Evolutionary conservation across 92 coral and sea anemone genomes (phyloP).

Genomic region (Epizoanthus stellaris): DNA sequence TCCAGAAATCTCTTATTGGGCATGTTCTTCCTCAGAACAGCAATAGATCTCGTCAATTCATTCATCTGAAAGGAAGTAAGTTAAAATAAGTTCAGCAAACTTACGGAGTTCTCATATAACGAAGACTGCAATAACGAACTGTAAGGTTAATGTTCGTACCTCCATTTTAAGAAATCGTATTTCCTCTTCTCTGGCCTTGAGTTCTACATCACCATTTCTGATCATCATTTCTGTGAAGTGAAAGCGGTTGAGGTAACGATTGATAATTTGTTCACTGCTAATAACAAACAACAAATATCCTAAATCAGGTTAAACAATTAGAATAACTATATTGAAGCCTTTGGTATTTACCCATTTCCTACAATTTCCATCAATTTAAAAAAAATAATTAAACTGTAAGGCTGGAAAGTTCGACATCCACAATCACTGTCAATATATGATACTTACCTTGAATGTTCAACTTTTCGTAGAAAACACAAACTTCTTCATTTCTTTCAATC

Average conservation of each 20-base stretch:
- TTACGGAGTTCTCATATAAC: not conserved
- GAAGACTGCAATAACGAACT: not conserved
- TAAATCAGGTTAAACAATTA: no score
- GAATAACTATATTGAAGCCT: not conserved
- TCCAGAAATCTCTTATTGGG: slow-evolving; percentile 95
- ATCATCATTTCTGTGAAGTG: slow-evolving; percentile 82
- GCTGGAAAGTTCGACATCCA: no score
- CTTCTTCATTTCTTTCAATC: slow-evolving; percentile 98
- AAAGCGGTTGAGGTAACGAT: not conserved
- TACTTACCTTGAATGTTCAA: slow-evolving; percentile 94
- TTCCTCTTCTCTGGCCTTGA: slow-evolving; percentile 92
- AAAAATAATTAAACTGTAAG: no score
- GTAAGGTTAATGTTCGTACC: slow-evolving; percentile 56
- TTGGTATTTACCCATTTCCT: no score
- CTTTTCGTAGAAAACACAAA: slow-evolving; percentile 97
- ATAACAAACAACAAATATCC: no score
- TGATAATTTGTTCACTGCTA: not conserved
- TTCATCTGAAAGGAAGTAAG: slow-evolving; percentile 63
- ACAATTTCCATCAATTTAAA: not conserved
- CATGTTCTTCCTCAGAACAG: slow-evolving; percentile 92
- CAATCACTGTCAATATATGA: no score
- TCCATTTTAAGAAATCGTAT: slow-evolving; percentile 96
- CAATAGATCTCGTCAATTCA: slow-evolving; percentile 86
- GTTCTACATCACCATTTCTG: slow-evolving; percentile 97
- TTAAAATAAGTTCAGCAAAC: not conserved